Base-by-base conservation (phyloP, 37 sponge, comb jelly and placozoan species). In the Bolinopsis microptera region DNA sequence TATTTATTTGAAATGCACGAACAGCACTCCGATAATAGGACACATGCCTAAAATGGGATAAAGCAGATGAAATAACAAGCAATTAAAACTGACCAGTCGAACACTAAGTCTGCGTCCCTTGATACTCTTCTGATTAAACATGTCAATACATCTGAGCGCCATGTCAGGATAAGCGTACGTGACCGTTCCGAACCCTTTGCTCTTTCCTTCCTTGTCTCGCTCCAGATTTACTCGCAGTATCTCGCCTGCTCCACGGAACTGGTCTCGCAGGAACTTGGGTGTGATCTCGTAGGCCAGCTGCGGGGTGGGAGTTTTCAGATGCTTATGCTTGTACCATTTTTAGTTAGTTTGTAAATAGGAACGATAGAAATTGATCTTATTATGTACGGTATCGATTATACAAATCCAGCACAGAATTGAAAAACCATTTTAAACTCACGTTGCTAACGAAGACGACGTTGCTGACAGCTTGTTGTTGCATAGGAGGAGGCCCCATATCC, bases 101-200 rank as follows among this genome's bases (percentile, higher is more conserved):
- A 77, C 80, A 18, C 80, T 77, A 35, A 77, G 27, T 32, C 35
- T 77, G 33, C 80, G 35, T 32, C 80, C 80, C 80, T 77, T 77
- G 80, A 77, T 77, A 18, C 36, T 77, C 80, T 77, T 77, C 80
- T 77, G 80, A 77, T 77, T 36, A 32, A 77, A 77, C 80, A 77
- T 77, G 36, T 77, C 80, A 77, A 77, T 77, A 32, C 80, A 77
- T 18, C 80, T 77, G 35, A 77, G 27, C 0, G 80, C 80, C 80
- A 77, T 77, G 36, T 77, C 80, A 32, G 80, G 80, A 18, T 77
- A 32, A 35, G 80, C 80, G 80, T 34, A 77, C 9, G 80, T 77
- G 36, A 77, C 80, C 0, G 80, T 77, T 32, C 80, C 80, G 80
- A 32, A 77, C 1, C 80, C 80, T 32, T 77, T 77, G 21, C 80